Base-by-base conservation (phyloP, 2,113 vertebrate species). In the Thinocorus orbignyianus region DNA sequence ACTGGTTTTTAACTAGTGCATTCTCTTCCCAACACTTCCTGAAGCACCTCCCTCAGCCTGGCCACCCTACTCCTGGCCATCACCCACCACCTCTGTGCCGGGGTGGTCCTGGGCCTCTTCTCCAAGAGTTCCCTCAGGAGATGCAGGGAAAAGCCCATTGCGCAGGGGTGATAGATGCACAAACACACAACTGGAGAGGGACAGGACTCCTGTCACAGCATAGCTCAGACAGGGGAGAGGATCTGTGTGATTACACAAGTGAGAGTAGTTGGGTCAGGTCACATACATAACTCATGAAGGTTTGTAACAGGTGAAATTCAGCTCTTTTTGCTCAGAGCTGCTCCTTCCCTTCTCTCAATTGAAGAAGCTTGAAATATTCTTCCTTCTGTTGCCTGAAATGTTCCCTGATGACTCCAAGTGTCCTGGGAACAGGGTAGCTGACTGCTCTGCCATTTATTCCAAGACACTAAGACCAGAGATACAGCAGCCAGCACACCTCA, bases 41-140 rank as follows among this genome's bases (percentile, higher is more conserved):
- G 25, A n/a, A 71, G 31, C 20, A 62, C 4, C 2, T 55, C 28
- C 26, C 48, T 64, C 39, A 52, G 51, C 51, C 35, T 64, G 48
- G 5, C 4, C 23, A 28, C 20, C 42, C 35, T 30, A 0, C 35
- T 48, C n/a, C 37, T 20, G 24, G 13, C 44, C 49, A 31, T 37
- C 8, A 14, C 23, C 31, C 49, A 72, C 4, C 26, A 69, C 9
- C 31, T 61, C 72, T 37, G 8, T 3, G 7, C 14, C 52, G 35
- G 1, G 0, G 54, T 24, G 42, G 31, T 33, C n/a, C 62, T 28
- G 2, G 2, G 31, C 2, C 3, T 42, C 12, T 49, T 11, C 44
- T 70, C 44, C 0, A 0, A 61, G 33, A 10, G 17, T 17, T 85
- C 10, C 35, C 17, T n/a, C 0, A 0, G 37, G 39, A 79, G 9